phyloP scores from a whole-genome alignment of 2,888 invertebrate species.

The Panzeria rudis region DNA sequence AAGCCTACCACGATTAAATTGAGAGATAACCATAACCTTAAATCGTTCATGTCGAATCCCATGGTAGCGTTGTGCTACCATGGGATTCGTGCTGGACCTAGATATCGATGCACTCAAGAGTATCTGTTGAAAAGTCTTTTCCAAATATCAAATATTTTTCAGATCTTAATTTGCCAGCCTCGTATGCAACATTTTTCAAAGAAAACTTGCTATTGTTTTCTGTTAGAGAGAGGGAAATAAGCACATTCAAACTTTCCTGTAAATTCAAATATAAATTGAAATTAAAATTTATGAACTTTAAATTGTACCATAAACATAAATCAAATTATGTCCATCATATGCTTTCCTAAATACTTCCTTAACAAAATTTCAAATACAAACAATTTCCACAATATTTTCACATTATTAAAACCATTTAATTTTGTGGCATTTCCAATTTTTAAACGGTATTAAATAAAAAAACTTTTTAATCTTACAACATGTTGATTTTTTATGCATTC shows the following conservation, averaged over 20 bases:
- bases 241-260: not conserved
- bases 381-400: slow-evolving; percentile 25
- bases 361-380: not conserved
- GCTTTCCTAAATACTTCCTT: slow-evolving; percentile 8
- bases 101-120: too few relatives aligned
- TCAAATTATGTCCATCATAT: not conserved
- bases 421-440: not conserved
- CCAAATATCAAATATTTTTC: not conserved
- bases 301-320: slow-evolving; percentile 31
- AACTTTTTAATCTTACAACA: not conserved
- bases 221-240: not conserved
- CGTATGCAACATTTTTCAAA: not conserved
- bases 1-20: too few relatives aligned
- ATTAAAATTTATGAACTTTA: slow-evolving; percentile 39
- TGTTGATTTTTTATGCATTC: not conserved
- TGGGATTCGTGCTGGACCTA: too few relatives aligned
- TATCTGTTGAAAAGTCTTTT: too few relatives aligned
- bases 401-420: slow-evolving; percentile 22
- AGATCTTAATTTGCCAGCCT: not conserved
- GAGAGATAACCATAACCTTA: too few relatives aligned
- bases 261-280: slow-evolving; percentile 14
- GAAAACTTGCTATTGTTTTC: slow-evolving; percentile 24
- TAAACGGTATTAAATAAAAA: slow-evolving; percentile 30
- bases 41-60: too few relatives aligned
- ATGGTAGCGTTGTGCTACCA: too few relatives aligned